These are phyloP conservation scores for Mirounga angustirostris DNA, from an alignment of 2,113 vertebrate species.

Conservation along the genomic window DNA sequence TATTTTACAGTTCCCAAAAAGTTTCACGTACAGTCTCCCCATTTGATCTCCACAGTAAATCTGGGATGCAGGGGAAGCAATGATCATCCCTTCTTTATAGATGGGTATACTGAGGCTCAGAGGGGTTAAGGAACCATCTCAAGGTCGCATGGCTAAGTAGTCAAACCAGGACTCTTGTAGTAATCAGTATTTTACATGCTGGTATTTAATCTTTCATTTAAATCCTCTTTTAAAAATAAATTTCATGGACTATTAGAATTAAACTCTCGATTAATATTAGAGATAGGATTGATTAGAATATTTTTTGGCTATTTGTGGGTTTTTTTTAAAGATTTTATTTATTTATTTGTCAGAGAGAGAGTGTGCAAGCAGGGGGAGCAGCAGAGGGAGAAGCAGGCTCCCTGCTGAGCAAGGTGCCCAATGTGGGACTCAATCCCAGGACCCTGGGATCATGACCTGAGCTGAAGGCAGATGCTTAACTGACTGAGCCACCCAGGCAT, in stretches of 20 bases:
- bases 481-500: too few relatives aligned
- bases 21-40: not conserved
- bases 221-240: not conserved
- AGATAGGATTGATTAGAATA: not conserved
- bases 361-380: too few relatives aligned
- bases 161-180: not conserved
- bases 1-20: not conserved
- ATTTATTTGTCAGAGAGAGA: too few relatives aligned
- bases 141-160: not conserved
- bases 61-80: not conserved
- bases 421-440: too few relatives aligned
- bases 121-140: not conserved
- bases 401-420: too few relatives aligned
- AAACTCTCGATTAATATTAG: not conserved
- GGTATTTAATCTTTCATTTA: conserved; percentile 37
- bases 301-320: not conserved
- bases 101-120: not conserved
- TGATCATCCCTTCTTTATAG: not conserved
- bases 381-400: too few relatives aligned
- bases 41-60: not conserved
- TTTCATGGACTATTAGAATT: not conserved
- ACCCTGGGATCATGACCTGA: too few relatives aligned
- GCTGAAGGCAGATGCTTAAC: too few relatives aligned
- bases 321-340: too few relatives aligned
- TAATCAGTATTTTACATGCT: not conserved